These are phyloP conservation scores for Physeter macrocephalus DNA, from an alignment of 2,113 vertebrate genomes.

Conservation along the genomic window DNA sequence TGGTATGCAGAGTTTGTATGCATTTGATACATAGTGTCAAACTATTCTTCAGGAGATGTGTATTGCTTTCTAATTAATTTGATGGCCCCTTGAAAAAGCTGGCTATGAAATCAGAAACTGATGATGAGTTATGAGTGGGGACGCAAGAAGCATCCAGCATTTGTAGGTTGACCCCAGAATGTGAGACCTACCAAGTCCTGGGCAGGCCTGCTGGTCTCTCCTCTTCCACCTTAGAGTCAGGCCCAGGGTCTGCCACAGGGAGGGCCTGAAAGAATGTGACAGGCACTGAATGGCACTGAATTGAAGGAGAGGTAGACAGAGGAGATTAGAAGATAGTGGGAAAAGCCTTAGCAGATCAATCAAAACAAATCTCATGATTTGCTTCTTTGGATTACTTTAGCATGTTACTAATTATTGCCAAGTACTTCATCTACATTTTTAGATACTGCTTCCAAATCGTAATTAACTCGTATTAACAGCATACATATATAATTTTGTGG, in stretches of 20 bases:
- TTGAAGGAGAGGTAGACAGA: neutral
- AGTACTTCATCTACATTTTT: neutral
- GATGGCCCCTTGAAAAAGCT: neutral
- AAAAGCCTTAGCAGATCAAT: neutral
- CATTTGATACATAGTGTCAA: neutral
- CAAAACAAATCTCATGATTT: neutral
- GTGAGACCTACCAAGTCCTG: neutral
- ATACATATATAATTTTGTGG: neutral
- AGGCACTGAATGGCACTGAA: neutral
- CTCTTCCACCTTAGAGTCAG: neutral
- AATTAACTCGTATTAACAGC: neutral
- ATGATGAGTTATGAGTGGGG: neutral
- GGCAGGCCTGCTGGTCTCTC: neutral
- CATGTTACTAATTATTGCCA: neutral
- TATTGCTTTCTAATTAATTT: neutral
- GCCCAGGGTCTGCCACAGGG: neutral
- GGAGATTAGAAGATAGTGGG: neutral
- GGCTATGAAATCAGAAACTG: neutral
- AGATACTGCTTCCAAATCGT: neutral
- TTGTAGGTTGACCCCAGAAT: neutral
- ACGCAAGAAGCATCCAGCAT: neutral
- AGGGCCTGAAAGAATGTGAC: neutral
- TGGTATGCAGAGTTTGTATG: neutral
- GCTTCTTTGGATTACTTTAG: neutral
- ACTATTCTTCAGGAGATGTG: neutral